Base-by-base conservation (phyloP, 2,797 vertebrate species). In the Galago senegalensis region DNA sequence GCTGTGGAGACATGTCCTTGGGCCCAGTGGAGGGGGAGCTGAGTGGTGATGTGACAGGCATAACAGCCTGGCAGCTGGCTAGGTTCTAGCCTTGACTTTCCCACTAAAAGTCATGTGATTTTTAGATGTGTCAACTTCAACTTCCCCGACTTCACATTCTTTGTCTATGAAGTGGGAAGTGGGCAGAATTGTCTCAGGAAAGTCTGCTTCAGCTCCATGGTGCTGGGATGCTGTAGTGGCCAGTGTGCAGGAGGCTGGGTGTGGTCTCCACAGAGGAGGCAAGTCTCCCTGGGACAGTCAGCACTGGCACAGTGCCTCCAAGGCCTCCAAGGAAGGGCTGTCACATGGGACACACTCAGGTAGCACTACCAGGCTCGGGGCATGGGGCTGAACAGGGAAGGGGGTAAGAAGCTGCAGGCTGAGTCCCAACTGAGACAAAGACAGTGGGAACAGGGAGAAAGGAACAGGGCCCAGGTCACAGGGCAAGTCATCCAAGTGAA, bases 251-350 rank as follows among this genome's bases (percentile, higher is more conserved):
- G 29, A 37, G 7, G 3, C 27, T 20, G 21, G n/a, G n/a, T 16
- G 29, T 34, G 8, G 27, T 46, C 67, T 21, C n/a, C 18, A 16
- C 1, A 37, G 27, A 70, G 4, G 2, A 14, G 46, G 16, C 25
- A 60, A 21, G 10, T 80, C 46, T 67, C 23, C 27, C 1, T 23
- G 40, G 5, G 34, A 27, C 14, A 69, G 18, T 17, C 73, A 20
- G 40, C 29, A 29, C 23, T 18, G 69, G 76, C 5, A 23, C 3
- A 21, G 18, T 27, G 5, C 21, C 27, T 4, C 0, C 61, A 23
- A 5, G 4, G 5, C 21, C 27, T 4, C 0, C 61, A 23, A 5
- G 4, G 23, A n/a, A 29, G n/a, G 23, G 20, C 20, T 13, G 0
- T 7, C 21, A 12, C 0, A 2, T 4, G 25, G 43, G 58, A 21